Percentiles rank a stretch among this genome's conserved stretches.
Evolutionary conservation across 2,888 invertebrate species (phyloP).

Genomic region (Melinopterus prodromus): DNA sequence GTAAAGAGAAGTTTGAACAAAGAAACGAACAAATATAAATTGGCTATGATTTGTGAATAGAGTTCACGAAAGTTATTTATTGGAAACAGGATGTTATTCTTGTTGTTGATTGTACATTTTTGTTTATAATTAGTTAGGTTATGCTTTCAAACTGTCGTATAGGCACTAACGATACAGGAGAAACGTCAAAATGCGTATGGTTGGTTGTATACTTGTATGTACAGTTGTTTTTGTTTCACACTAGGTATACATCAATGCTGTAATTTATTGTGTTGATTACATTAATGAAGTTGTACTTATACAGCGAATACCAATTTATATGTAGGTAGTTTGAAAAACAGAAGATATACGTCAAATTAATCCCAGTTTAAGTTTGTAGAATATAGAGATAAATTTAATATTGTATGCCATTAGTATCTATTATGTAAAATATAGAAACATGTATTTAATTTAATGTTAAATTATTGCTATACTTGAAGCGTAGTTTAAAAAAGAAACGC

Average conservation of each 20-base stretch:
- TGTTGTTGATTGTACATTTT: background rate
- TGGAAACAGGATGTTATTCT: background rate
- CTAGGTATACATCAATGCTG: background rate
- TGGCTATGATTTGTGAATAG: background rate
- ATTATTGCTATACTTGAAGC: background rate
- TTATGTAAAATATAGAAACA: background rate
- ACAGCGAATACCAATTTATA: background rate
- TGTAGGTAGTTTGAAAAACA: background rate
- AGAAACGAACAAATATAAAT: background rate
- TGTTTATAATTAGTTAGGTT: background rate
- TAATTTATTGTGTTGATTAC: background rate
- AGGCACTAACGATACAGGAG: no score
- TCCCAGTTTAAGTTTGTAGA: no score
- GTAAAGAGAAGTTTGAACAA: background rate
- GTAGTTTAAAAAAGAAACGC: background rate
- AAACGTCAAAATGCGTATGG: no score
- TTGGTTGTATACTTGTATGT: no score
- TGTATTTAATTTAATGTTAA: conserved; percentile 4
- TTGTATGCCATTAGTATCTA: background rate
- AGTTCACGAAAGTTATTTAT: background rate
- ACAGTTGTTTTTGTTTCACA: no score
- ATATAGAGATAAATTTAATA: no score
- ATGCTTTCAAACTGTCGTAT: background rate
- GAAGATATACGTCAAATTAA: no score
- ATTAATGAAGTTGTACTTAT: background rate